Conservation (phyloP, 2,113 vertebrate species). For the Synchiropus splendidus region DNA sequence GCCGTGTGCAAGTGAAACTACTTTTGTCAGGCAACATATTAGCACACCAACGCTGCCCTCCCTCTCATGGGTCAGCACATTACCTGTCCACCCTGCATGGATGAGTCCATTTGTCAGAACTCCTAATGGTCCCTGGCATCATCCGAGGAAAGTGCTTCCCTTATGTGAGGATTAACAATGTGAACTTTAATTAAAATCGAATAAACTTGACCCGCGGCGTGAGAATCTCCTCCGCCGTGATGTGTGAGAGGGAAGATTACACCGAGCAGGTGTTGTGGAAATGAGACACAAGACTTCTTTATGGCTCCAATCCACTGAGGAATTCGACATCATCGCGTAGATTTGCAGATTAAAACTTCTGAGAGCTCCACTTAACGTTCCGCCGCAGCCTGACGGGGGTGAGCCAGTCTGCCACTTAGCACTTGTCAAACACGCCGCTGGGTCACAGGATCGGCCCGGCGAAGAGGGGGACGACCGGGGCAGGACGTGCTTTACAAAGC, state of each 20-base stretch:
- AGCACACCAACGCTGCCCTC: too few relatives aligned
- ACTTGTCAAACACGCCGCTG: conserved; percentile 43
- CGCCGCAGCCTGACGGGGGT: conserved; percentile 16
- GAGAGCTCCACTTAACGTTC: conserved; percentile 48
- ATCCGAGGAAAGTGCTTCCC: too few relatives aligned
- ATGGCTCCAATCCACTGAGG: conserved; percentile 34
- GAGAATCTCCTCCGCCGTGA: conserved; percentile 1
- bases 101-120: too few relatives aligned
- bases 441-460: conserved; percentile 28
- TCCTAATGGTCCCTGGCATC: too few relatives aligned
- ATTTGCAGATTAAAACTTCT: conserved; percentile 55
- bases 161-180: too few relatives aligned
- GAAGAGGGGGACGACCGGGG: conserved; percentile 7
- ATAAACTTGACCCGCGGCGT: too few relatives aligned
- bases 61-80: too few relatives aligned
- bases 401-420: conserved; percentile 42
- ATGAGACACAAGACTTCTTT: conserved; percentile 31
- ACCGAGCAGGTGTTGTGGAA: conserved; percentile 39
- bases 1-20: too few relatives aligned
- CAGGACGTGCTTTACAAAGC: too few relatives aligned
- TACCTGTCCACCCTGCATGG: too few relatives aligned
- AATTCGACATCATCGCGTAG: conserved; percentile 46
- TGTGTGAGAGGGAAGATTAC: conserved; percentile 35
- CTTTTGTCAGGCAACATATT: too few relatives aligned
- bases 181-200: too few relatives aligned